Conservation (phyloP, 2,888 invertebrate species). For the Ichneumon xanthorius region DNA sequence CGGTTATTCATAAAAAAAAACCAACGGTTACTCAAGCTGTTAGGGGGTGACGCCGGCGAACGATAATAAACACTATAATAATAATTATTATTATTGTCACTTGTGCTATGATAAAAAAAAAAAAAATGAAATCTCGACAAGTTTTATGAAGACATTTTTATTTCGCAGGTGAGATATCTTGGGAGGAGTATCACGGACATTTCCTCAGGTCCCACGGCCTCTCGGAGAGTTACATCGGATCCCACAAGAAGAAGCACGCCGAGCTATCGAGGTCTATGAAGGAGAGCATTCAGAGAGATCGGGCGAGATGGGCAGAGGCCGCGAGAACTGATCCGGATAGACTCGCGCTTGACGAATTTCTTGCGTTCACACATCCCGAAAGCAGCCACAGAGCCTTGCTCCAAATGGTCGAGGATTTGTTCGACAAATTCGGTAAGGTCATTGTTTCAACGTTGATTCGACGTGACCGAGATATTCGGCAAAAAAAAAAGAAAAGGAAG, state of each 20-base stretch:
- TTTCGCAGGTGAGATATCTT: constrained; percentile 88
- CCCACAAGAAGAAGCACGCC: constrained; percentile 89
- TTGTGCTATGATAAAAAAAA: not conserved
- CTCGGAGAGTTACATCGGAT: constrained; percentile 87
- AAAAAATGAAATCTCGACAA: not conserved
- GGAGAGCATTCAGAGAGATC: constrained; percentile 91
- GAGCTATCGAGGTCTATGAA: constrained; percentile 88
- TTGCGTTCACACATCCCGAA: constrained; percentile 94
- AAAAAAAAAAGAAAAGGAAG: not conserved
- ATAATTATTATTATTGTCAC: too few relatives aligned
- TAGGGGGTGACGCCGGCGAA: too few relatives aligned
- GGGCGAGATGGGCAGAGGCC: constrained; percentile 92
- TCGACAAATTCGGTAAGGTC: constrained; percentile 89
- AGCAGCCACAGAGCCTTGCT: constrained; percentile 86
- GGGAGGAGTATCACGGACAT: constrained; percentile 92
- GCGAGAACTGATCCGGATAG: constrained; percentile 91
- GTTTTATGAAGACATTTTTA: not conserved
- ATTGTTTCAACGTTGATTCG: not conserved
- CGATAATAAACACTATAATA: too few relatives aligned
- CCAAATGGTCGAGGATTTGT: constrained; percentile 90
- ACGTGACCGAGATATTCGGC: not conserved
- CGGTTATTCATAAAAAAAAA: too few relatives aligned
- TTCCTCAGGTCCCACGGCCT: constrained; percentile 90
- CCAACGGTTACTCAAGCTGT: too few relatives aligned
- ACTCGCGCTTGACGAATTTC: constrained; percentile 91